These are phyloP conservation scores for Agrotis ipsilon DNA, from an alignment of 2,888 invertebrate genomes.

Conservation along the genomic window DNA sequence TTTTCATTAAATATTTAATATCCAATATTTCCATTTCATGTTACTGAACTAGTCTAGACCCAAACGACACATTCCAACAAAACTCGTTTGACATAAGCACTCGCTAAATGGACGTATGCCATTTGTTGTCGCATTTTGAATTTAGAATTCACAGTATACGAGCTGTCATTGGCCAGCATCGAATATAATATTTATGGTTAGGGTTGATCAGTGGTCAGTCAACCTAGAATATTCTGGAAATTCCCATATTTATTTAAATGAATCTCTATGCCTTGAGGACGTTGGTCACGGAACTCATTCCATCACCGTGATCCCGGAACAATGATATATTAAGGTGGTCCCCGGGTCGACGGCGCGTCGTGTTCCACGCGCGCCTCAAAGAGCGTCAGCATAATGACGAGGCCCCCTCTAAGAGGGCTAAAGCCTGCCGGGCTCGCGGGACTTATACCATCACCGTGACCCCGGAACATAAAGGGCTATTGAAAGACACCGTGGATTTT, in stretches of 20 bases:
- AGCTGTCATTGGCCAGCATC: slow-evolving; percentile 37
- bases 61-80: slow-evolving; percentile 38
- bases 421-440: too few species aligned
- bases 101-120: slow-evolving; percentile 44
- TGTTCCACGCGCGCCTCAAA: too few species aligned
- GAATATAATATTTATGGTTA: slow-evolving; percentile 25
- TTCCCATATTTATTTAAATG: neutral
- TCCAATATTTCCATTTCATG: slow-evolving; percentile 8
- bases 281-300: too few species aligned
- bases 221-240: slow-evolving; percentile 16
- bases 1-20: neutral
- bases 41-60: slow-evolving; percentile 28
- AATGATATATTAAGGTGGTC: too few species aligned
- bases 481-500: too few species aligned
- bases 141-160: slow-evolving; percentile 45
- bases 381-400: too few species aligned
- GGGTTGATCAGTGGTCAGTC: slow-evolving; percentile 36
- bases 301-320: too few species aligned
- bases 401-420: too few species aligned
- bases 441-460: too few species aligned
- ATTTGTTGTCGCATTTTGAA: slow-evolving; percentile 47
- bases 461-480: too few species aligned
- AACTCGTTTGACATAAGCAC: slow-evolving; percentile 42
- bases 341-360: too few species aligned
- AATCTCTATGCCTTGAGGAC: too few species aligned